phyloP scores from a whole-genome alignment of 2,113 vertebrate species.

The Vimba vimba region DNA sequence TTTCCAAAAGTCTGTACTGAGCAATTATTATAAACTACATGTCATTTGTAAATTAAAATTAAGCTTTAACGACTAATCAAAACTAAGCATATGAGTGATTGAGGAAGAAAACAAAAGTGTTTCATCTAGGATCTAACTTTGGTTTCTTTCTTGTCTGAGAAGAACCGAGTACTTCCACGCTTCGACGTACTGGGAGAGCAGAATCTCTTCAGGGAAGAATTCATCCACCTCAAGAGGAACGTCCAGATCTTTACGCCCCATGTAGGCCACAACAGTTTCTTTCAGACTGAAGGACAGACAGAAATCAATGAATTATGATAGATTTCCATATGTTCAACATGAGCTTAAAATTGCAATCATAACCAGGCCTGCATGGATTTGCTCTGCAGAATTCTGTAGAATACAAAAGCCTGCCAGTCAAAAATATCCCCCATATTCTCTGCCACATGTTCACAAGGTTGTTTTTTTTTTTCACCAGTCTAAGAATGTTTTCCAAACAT shows the following conservation, averaged over 20 bases:
- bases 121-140: constrained; percentile 45
- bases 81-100: background rate
- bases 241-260: constrained; percentile 79
- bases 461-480: no score
- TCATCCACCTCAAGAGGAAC: constrained; percentile 73
- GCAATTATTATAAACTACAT: no score
- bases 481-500: no score
- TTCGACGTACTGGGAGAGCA: constrained; percentile 73
- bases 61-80: no score
- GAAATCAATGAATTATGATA: background rate
- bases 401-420: background rate
- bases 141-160: constrained; percentile 75
- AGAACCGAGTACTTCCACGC: constrained; percentile 82
- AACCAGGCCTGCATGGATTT: background rate
- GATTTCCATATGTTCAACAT: background rate
- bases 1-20: background rate
- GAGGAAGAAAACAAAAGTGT: background rate
- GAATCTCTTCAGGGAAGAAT: constrained; percentile 74
- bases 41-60: no score
- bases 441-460: no score
- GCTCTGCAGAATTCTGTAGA: background rate
- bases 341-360: background rate
- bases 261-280: constrained; percentile 75
- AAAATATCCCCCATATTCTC: no score
- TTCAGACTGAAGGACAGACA: constrained; percentile 77